A percentile compares a stretch with the other conserved stretches of the same genome.
Evolutionary conservation across 2,797 vertebrate genomes (phyloP).

Genomic region (Crypturellus tataupa): DNA sequence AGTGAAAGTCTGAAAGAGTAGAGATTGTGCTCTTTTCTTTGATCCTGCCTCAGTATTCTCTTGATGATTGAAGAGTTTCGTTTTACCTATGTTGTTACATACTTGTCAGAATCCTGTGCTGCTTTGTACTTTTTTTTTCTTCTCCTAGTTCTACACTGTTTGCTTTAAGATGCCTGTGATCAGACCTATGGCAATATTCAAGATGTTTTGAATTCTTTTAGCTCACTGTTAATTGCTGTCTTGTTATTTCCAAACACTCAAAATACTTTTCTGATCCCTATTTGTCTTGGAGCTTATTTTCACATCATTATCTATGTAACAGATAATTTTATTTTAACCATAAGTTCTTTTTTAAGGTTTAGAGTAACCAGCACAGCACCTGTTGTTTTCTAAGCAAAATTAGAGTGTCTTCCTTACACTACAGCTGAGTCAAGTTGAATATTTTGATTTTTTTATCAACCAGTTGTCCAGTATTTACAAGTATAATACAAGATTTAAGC

Average conservation of each 20-base stretch:
- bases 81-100: not conserved
- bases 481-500: not conserved
- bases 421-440: not conserved
- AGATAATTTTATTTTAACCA: not conserved
- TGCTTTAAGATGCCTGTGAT: not conserved
- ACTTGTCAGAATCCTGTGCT: accelerated
- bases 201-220: not conserved
- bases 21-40: not conserved
- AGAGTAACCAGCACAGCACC: not conserved
- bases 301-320: not conserved
- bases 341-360: not conserved
- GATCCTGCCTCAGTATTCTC: not conserved
- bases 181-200: not conserved
- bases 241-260: not conserved
- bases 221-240: not conserved
- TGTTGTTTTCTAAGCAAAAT: not conserved
- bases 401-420: not conserved
- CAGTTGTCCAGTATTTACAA: not conserved
- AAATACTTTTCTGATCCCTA: not conserved
- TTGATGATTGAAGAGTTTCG: not conserved
- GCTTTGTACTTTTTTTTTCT: not conserved
- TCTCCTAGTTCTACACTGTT: not conserved
- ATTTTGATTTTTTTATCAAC: not conserved
- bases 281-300: not conserved
- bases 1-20: not conserved